Conservation (phyloP, 2,797 vertebrate genomes). For the Pseudochirops corinnae region DNA sequence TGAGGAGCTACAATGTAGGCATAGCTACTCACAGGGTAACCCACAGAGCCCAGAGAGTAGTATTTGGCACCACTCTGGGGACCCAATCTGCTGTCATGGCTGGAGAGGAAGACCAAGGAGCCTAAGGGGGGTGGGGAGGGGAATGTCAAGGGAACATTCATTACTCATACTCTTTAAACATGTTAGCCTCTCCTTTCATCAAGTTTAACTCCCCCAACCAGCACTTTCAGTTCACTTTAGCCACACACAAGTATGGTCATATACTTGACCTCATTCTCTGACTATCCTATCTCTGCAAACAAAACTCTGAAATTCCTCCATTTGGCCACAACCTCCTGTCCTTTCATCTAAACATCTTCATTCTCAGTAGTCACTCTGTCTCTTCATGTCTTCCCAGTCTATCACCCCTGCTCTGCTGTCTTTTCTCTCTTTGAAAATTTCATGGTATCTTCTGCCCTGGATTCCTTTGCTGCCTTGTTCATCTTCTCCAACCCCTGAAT, state of each 20-base stretch:
- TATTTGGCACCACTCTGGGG: not conserved
- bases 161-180: not conserved
- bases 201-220: not conserved
- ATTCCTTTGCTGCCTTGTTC: not conserved
- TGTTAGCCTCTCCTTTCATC: not conserved
- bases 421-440: not conserved
- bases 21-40: not conserved
- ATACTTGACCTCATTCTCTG: not conserved
- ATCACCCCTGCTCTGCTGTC: not conserved
- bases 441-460: not conserved
- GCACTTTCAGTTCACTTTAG: not conserved
- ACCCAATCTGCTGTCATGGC: not conserved
- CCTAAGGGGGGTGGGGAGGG: rapidly evolving
- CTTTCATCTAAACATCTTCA: not conserved
- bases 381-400: not conserved
- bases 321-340: not conserved
- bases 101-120: not conserved
- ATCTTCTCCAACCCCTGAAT: not conserved
- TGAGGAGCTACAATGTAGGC: not conserved
- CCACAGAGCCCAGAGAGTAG: not conserved
- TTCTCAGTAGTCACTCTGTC: not conserved
- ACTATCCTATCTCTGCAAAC: not conserved
- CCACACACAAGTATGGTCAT: not conserved
- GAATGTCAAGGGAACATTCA: not conserved
- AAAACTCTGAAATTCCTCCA: not conserved